Evolutionary conservation across 2,888 invertebrate species (phyloP).

Genomic region (Pycnomerus fuliginosus): DNA sequence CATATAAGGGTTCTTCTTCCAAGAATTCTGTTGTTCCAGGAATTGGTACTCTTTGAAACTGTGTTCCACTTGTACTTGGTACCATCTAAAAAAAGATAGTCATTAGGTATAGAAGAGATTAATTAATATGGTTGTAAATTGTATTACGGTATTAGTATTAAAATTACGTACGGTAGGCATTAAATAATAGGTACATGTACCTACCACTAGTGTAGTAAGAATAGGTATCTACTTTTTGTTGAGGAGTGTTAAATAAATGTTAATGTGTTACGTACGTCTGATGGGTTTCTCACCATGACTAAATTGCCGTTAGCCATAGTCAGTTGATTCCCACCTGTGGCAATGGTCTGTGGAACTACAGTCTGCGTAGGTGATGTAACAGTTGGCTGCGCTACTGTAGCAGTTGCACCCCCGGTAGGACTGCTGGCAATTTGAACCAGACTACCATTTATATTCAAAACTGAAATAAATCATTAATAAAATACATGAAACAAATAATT

Average conservation of each 20-base stretch:
- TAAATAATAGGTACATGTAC: too few species aligned
- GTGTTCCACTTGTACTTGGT: conserved; percentile 55
- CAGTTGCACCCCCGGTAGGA: conserved; percentile 45
- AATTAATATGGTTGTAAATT: too few species aligned
- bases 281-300: conserved; percentile 66
- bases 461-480: conserved; percentile 54
- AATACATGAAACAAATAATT: neutral
- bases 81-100: conserved; percentile 55
- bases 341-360: conserved; percentile 49
- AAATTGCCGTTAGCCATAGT: conserved; percentile 70
- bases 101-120: too few species aligned
- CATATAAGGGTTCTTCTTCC: conserved; percentile 96
- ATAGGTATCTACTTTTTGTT: neutral
- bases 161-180: too few species aligned
- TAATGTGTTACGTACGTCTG: conserved; percentile 46
- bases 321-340: conserved; percentile 55
- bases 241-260: conserved; percentile 2
- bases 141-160: too few species aligned
- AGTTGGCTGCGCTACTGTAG: conserved; percentile 45
- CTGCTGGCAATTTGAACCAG: conserved; percentile 66
- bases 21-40: conserved; percentile 64
- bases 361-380: conserved; percentile 50
- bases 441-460: conserved; percentile 75
- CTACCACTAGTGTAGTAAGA: conserved; percentile 5
- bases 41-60: conserved; percentile 62